These are phyloP conservation scores for Echeneis naucrates DNA, from an alignment of 2,797 vertebrate species.

Conservation along the genomic window DNA sequence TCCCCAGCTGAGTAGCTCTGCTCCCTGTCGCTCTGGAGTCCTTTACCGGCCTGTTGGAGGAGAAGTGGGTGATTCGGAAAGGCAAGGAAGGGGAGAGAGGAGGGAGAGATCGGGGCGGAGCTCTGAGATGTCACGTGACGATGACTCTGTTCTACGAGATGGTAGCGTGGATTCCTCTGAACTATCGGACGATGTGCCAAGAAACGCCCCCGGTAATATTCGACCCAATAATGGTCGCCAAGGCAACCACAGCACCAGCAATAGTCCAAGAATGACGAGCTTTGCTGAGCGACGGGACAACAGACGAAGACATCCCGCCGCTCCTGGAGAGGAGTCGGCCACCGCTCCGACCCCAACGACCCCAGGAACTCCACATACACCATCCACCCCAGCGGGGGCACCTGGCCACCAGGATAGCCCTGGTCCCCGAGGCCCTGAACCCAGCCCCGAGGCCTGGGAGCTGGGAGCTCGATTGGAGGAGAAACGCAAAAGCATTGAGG, in stretches of 20 bases:
- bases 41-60: conserved; percentile 69
- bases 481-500: conserved; percentile 91
- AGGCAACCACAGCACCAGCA: conserved; percentile 65
- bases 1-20: conserved; percentile 80
- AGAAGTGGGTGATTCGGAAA: conserved; percentile 50
- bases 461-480: conserved; percentile 91
- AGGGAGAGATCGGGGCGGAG: conserved; percentile 51
- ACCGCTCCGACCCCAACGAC: conserved; percentile 56
- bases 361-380: conserved; percentile 65
- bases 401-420: conserved; percentile 67
- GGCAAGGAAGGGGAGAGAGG: conserved; percentile 45
- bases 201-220: conserved; percentile 76
- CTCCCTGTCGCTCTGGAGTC: conserved; percentile 76
- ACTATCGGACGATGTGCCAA: conserved; percentile 76
- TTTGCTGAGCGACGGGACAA: conserved; percentile 89
- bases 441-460: conserved; percentile 88
- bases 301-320: conserved; percentile 82
- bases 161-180: conserved; percentile 87
- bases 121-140: conserved; percentile 78
- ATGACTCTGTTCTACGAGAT: conserved; percentile 84
- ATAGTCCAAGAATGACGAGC: conserved; percentile 89
- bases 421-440: conserved; percentile 77
- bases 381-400: conserved; percentile 68
- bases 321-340: conserved; percentile 59
- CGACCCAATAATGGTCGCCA: conserved; percentile 60